Conservation (phyloP, 2,113 vertebrate genomes). For the Ameiurus melas region DNA sequence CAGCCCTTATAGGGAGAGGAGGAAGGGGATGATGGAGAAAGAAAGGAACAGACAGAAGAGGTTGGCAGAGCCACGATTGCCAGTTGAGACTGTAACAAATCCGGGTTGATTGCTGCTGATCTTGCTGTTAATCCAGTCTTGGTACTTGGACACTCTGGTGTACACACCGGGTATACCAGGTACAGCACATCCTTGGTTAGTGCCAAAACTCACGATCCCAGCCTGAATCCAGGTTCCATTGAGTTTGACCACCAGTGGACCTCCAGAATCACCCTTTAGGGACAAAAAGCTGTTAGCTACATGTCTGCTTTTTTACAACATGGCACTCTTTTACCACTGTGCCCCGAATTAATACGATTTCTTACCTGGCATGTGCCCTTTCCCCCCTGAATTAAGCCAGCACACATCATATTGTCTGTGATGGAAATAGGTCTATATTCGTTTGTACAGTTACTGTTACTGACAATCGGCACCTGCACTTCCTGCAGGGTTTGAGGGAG, state of each 20-base stretch:
- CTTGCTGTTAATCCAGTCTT: constrained; percentile 69
- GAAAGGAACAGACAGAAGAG: constrained; percentile 9
- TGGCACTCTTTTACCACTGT: neutral
- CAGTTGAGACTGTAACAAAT: neutral
- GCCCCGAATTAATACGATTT: neutral
- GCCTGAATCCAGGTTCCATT: constrained; percentile 73
- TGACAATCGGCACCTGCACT: constrained; percentile 59
- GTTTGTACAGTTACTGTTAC: constrained; percentile 39
- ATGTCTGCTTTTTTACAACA: neutral
- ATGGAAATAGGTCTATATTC: constrained; percentile 40
- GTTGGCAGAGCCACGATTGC: neutral
- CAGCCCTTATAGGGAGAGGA: neutral
- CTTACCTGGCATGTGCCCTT: constrained; percentile 64
- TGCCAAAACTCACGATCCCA: constrained; percentile 75
- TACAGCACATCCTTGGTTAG: constrained; percentile 67
- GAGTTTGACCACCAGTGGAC: constrained; percentile 74
- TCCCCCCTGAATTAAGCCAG: constrained; percentile 56
- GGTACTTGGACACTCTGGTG: constrained; percentile 72
- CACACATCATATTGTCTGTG: constrained; percentile 53
- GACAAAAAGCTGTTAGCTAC: neutral
- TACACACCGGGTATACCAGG: constrained; percentile 81
- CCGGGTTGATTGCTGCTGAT: constrained; percentile 17
- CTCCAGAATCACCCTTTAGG: constrained; percentile 80
- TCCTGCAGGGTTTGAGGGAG: constrained; percentile 63
- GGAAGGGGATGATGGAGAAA: neutral